Percentiles rank a stretch among this genome's conserved stretches.
Conservation (phyloP, 53 echinoderm and acorn worm species). For the Stichopus horrens region DNA sequence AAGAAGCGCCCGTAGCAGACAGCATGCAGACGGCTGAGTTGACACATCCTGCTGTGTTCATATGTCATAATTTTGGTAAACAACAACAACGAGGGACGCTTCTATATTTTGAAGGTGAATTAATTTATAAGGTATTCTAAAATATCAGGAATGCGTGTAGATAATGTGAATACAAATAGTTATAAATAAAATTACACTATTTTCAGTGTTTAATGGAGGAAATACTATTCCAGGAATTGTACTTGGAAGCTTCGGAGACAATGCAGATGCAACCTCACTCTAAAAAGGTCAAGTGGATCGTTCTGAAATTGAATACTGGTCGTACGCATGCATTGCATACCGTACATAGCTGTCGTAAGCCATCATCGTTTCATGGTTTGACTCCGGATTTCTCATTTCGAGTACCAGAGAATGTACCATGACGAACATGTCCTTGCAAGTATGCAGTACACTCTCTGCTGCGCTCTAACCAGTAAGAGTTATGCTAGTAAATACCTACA, state of each 20-base stretch:
- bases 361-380: slow-evolving; percentile 11
- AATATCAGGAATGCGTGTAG: not conserved
- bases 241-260: not conserved
- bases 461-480: too few relatives aligned
- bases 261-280: not conserved
- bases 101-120: not conserved
- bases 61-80: slow-evolving; percentile 2
- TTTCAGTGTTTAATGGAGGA: too few relatives aligned
- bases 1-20: slow-evolving; percentile 23
- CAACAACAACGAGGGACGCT: not conserved
- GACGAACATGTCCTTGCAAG: not conserved
- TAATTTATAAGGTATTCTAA: not conserved
- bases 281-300: slow-evolving; percentile 3
- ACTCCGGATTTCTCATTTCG: not conserved
- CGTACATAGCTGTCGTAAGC: slow-evolving; percentile 22
- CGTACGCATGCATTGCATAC: slow-evolving; percentile 40
- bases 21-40: slow-evolving; percentile 29
- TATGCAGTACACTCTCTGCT: not conserved
- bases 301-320: not conserved
- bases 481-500: too few relatives aligned
- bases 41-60: slow-evolving; percentile 10
- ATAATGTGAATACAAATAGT: too few relatives aligned
- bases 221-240: not conserved
- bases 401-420: not conserved
- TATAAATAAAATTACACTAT: too few relatives aligned